Base-by-base conservation (phyloP, 2,888 invertebrate species). In the Escarpia spicata region DNA sequence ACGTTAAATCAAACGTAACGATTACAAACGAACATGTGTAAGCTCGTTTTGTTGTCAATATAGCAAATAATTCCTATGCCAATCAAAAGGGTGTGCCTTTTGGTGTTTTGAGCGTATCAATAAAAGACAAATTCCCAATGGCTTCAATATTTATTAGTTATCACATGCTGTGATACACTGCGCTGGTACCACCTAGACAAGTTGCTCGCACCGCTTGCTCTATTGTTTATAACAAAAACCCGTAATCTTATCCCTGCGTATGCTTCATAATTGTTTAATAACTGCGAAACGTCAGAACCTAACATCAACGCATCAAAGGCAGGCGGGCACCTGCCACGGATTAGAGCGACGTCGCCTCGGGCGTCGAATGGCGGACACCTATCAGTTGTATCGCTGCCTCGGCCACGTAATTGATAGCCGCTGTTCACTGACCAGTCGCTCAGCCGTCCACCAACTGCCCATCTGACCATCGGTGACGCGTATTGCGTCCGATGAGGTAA, bases 401-500 rank as follows among this genome's bases (percentile, higher is more conserved):
- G 6, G 75, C 19, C 75, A 75, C 75, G 75, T 75, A 75, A 75
- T 75, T 75, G 75, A 75, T 75, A 75, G 75, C 75, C 75, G 75
- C 75, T 75, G 75, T 26, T 26, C 26, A 75, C 75, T 75, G 75
- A 75, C 75, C 75, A 26, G 60, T 60, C 60, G 15, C 75, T 75
- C 26, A 26, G 75, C 75, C n/a, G 75, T 75, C 75, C 75, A 26
- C 26, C n/a, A 75, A 75, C 75, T n/a, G 75, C 75, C 75, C 75
- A 26, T 26, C 75, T 75, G 75, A 75, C 75, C 75, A n/a, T 75
- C 75, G 75, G 75, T 75, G 75, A 26, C 75, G 75, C 75, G 15
- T 75, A n/a, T 75, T n/a, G 75, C 75, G n/a, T 75, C n/a, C 75
- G 75, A 75, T 75, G 19, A 75, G 75, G 75, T 75, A 75, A 75